Evolutionary conservation across 1,140 invertebrate genomes (phyloP).

Genomic region (Steinernema feltiae): DNA sequence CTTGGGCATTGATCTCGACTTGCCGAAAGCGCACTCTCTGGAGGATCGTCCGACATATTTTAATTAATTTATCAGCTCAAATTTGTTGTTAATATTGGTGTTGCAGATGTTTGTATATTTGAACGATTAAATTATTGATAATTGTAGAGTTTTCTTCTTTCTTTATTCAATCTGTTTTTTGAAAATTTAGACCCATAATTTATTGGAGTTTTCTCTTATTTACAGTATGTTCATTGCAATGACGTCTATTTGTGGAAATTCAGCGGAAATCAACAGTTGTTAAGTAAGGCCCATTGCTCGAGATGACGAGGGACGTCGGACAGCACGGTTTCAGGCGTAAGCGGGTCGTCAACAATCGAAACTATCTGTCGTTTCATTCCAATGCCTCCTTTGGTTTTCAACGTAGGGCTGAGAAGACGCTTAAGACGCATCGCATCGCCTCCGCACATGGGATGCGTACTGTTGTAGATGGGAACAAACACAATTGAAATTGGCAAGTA

Average conservation of each 20-base stretch:
- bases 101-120: neutral
- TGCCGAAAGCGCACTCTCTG: conserved; percentile 53
- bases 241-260: neutral
- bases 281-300: neutral
- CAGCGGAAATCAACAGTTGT: neutral
- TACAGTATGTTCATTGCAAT: too few relatives aligned
- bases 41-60: conserved; percentile 47
- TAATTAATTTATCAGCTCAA: neutral
- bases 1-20: conserved; percentile 46
- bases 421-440: conserved; percentile 28
- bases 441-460: conserved; percentile 35
- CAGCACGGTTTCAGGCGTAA: neutral
- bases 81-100: neutral
- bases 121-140: neutral
- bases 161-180: too few relatives aligned
- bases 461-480: conserved; percentile 38
- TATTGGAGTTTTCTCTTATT: neutral
- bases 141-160: neutral
- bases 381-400: conserved; percentile 25
- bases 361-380: neutral
- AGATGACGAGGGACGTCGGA: neutral
- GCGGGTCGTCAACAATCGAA: neutral
- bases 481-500: conserved; percentile 42
- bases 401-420: conserved; percentile 31
- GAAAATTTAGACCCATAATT: too few relatives aligned